Evolutionary conservation across 2,797 vertebrate genomes (phyloP), one percentile per base, ranked within the genome.

Genomic region (Limnodromus scolopaceus): DNA sequence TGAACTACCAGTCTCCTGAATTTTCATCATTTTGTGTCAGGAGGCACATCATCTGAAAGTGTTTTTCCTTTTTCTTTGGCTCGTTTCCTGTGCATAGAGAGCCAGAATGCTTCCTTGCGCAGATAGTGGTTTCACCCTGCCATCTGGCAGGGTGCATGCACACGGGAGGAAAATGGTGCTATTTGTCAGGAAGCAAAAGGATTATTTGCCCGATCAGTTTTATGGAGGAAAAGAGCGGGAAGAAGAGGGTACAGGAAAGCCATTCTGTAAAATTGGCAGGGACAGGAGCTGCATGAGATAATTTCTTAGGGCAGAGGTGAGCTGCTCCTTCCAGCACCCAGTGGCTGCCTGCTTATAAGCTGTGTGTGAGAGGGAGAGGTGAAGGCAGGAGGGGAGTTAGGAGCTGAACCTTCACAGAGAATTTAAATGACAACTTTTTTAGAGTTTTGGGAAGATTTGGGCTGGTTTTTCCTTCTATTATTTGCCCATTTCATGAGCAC

Each of bases 91-190:
- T 22, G 17, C 84, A 55, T 3, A 81, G 55, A 86, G 74, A 86
- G 72, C 54, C 94, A 93, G 87, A 93, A 84, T 0, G 0, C 58
- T 95, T 89, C 91, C 82, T 92, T 64, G 74, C 75, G 69, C 85
- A 80, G 58, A 92, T n/a, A 82, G 78, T n/a, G 89, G 77, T 95
- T 96, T 94, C 76, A 58, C 95, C 18, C 74, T 54, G 58, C 96
- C 96, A 97, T 96, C 95, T 98, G 94, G 89, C 82, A 87, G 41
- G 51, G 70, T 90, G 87, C 41, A 32, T 34, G 63, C 84, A 76
- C 87, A 48, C 2, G 46, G 87, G 94, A 97, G 91, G 94, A 84
- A 97, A 97, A 93, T 85, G 75, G 85, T 89, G 75, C 93, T 93
- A 6, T 95, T 95, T 92, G 80, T 93, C 78, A 84, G 91, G 75